These are phyloP conservation scores for Rhynchomys soricoides DNA, from an alignment of 2,113 vertebrate species.

Conservation along the genomic window DNA sequence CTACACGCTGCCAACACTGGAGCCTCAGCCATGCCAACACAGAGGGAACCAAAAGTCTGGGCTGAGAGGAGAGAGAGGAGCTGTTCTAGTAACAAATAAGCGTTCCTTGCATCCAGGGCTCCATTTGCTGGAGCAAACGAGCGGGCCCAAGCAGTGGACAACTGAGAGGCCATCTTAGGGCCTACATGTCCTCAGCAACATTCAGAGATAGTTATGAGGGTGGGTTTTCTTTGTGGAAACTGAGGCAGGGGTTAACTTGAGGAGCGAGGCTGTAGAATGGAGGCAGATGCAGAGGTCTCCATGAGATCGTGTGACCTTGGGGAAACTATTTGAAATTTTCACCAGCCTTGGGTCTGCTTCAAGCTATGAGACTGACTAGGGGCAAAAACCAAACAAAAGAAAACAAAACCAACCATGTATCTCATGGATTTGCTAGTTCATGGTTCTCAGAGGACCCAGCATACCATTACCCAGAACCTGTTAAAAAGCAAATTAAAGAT, in stretches of 20 bases:
- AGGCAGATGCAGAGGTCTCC: background rate
- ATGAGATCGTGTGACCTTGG: background rate
- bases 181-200: background rate
- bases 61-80: background rate
- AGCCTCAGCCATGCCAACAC: background rate
- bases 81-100: background rate
- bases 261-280: background rate
- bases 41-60: background rate
- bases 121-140: background rate
- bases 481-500: background rate
- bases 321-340: background rate
- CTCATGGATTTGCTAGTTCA: background rate
- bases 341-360: background rate
- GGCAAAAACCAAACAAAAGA: too few species aligned
- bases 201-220: background rate
- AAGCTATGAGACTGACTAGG: background rate
- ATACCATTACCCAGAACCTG: background rate
- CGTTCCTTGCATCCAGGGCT: background rate
- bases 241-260: background rate
- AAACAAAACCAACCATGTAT: too few species aligned
- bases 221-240: background rate
- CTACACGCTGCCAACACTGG: background rate
- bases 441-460: background rate
- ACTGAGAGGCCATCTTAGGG: background rate
- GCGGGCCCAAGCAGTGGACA: background rate